Evolutionary conservation across 2,113 vertebrate species (phyloP), one percentile per base, ranked within the genome.

Genomic region (Cololabis saira): DNA sequence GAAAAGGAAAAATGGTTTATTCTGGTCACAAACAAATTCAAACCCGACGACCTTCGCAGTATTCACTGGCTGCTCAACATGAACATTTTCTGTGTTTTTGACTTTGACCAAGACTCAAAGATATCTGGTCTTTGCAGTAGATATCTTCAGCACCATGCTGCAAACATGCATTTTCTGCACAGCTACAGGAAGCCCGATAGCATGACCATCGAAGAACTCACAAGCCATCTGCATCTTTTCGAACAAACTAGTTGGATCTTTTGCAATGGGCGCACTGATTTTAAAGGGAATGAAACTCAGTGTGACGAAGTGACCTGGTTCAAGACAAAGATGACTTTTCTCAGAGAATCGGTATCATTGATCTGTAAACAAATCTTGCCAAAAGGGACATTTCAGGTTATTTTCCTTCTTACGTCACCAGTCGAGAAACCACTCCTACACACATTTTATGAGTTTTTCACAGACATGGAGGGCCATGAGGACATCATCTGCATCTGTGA

Each of bases 231-330:
- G 30, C 71, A 68, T 71, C 80, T 95, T 2, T 95, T 94, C 61
- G 92, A 94, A 3, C 93, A 95, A 66, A 92, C 87, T 40, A 96
- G 92, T 73, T 96, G 95, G 95, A 92, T 96, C 76, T 96, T 96
- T 84, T 95, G 95, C 78, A 94, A 95, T 22, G 95, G 95, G 0
- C 89, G 93, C 1, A 92, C 27, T 8, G 93, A 94, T 66, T 95
- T 87, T 61, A 90, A 16, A 11, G 95, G 92, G 12, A 82, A 74
- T 54, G 92, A 93, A 61, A 12, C 60, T 14, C 4, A 84, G n/a
- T 94, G 88, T 80, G 92, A 95, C 44, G 93, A 94, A 71, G 92
- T 87, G 13, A 92, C 89, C 1, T 95, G 94, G 94, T 92, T 93
- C 44, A 93, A 86, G 86, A 93, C 73, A 0, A 95, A 92, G 71